A percentile compares a stretch with the other conserved stretches of the same genome.
Conservation (phyloP, 1,140 invertebrate species). For the Temnothorax nylanderi region DNA sequence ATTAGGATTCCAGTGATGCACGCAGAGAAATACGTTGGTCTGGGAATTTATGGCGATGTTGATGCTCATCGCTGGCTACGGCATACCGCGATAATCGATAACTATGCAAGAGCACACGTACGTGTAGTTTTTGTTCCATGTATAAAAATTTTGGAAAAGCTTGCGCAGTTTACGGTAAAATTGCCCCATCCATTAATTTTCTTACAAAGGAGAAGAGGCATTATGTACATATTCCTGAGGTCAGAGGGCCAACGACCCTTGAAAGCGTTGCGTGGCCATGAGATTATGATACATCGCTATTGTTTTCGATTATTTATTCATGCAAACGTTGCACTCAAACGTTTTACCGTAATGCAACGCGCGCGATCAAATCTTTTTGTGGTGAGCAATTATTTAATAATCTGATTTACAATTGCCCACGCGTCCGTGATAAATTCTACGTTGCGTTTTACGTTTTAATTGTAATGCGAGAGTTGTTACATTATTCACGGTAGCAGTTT, state of each 20-base stretch:
- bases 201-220: conserved; percentile 20
- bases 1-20: conserved; percentile 54
- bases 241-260: conserved; percentile 51
- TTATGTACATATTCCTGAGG: conserved; percentile 22
- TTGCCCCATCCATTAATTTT: conserved; percentile 46
- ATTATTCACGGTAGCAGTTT: not conserved
- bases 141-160: conserved; percentile 34
- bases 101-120: not conserved
- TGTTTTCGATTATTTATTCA: conserved; percentile 58
- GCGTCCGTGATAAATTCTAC: not conserved
- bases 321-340: conserved; percentile 32
- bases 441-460: conserved; percentile 2
- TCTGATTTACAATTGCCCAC: conserved; percentile 40
- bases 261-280: conserved; percentile 35
- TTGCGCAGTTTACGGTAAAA: conserved; percentile 16
- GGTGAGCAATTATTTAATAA: conserved; percentile 41
- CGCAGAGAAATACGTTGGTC: conserved; percentile 42
- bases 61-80: conserved; percentile 33
- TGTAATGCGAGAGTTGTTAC: not conserved
- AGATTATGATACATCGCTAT: conserved; percentile 27
- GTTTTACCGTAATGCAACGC: conserved; percentile 20
- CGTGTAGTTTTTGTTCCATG: conserved; percentile 11
- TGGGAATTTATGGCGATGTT: conserved; percentile 48
- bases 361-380: conserved; percentile 19
- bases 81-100: conserved; percentile 34